Evolutionary conservation across 2,888 invertebrate species (phyloP), one percentile per base, ranked within the genome.

Genomic region (Hipparchia sbordonii): DNA sequence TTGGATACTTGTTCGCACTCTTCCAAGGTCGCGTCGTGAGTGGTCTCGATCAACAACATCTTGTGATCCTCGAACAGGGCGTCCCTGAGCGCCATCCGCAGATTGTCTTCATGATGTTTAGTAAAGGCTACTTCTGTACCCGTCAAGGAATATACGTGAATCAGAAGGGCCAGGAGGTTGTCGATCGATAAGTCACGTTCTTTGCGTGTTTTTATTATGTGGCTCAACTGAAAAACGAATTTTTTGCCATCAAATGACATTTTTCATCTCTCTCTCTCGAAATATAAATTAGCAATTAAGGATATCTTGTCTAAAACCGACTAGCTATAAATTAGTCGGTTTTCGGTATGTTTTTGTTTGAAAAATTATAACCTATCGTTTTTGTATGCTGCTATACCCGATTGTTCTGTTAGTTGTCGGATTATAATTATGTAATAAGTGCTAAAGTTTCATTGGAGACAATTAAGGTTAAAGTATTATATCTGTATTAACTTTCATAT

Each of bases 81-180:
- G 65, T 92, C 92, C 67, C 90, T 89, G 5, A 96, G 84, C 0
- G 94, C 87, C 67, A 91, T 90, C 67, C 89, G 84, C 0, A 95
- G 83, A 5, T 85, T 86, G 12, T 90, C 89, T 80, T 95, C 94
- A 76, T 95, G 95, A 62, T 91, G 86, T 12, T 87, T 82, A 2
- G 94, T 88, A 79, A 95, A 95, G 0, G 89, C 85, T 6, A 95
- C 91, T 75, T 95, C 95, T 0, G 91, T 94, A 0, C 96, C 96
- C 62, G 93, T 92, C 39, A 96, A 83, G 0, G 96, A 95, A 81
- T 95, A 96, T 0, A 96, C 86, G 79, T 95, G 94, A 52, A 95
- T 91, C 5, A 96, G 84, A 23, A 96, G 84, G 0, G 94, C 93
- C 7, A 96, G 84, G 0, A 96, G 85, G 82, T 95, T 95, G 72